Evolutionary conservation across 2,888 invertebrate species (phyloP), one percentile per base, ranked within the genome.

Genomic region (Pammene aurita): DNA sequence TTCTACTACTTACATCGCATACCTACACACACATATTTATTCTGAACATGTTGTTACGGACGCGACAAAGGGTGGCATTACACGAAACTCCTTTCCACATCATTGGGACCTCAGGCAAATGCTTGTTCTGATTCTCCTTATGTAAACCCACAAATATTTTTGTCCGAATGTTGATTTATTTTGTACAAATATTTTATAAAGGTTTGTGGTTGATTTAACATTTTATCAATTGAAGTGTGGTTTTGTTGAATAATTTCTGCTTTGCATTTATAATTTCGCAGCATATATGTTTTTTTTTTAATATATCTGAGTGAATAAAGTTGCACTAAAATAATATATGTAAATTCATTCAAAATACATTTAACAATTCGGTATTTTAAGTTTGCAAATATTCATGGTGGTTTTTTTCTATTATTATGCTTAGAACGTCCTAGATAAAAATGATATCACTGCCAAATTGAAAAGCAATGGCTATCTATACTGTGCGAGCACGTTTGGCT

Each of bases 11-110:
- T 64, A 41, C 18, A 6, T 34, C n/a, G 11, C 4, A 42, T 52
- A 26, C n/a, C n/a, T n/a, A n/a, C 2, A 9, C 7, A 54, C 14
- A 7, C 0, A 0, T 34, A 34, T 26, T 13, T 67, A 61, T 48
- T 55, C 48, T 61, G 34, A 55, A 48, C 46, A 41, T 50, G 34
- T 41, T 50, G 18, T 18, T 48, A 62, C 14, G 48, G 56, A 52
- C 42, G 26, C 48, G n/a, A 14, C 41, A 14, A 48, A 10, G 38
- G 46, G 41, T 13, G 55, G n/a, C 55, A 16, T 54, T 61, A 67
- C 61, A 42, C 38, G 38, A 46, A 55, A 67, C 67, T 38, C 55
- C 48, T 48, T 62, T 67, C 62, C 61, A 48, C 48, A 41, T 67
- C 56, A 55, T 55, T 56, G 61, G n/a, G 14, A 48, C 61, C 67